Base-by-base conservation (phyloP, 2,888 invertebrate species). In the Cylloceria caligata region DNA sequence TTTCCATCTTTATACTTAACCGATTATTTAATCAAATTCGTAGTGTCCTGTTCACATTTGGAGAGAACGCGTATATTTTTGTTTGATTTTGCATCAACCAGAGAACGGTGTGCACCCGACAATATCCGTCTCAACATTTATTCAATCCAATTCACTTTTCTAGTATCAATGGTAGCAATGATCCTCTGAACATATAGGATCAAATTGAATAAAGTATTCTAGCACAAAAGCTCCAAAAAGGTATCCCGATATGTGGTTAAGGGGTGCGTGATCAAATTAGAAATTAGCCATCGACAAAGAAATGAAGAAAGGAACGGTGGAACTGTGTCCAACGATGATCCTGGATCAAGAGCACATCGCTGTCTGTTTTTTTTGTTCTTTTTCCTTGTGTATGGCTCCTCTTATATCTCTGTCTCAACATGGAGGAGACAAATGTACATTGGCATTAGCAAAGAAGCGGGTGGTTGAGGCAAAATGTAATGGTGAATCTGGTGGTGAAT, bases 351-450 rank as follows among this genome's bases (percentile, higher is more conserved):
- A 62, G 60, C 52, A 11, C 27, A 16, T 16, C 19, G n/a, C 30
- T 24, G 36, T 34, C 30, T 9, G 30, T 45, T n/a, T 21, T 34
- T 39, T 52, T 13, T 11, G 36, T 45, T 30, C 24, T 52, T 42
- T 21, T 55, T 9, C 19, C 27, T 36, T 52, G 27, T 42, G 57
- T 30, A 57, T n/a, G 16, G 27, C 39, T 77, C n/a, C 30, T 45
- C 39, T n/a, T 19, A 19, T 55, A 49, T 42, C 45, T 72, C 36
- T 62, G 11, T 75, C 42, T 45, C 65, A 71, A 69, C 45, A 65
- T 68, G 45, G 42, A 52, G 34, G 74, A 64, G 76, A 81, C 82
- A 81, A 81, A 79, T 84, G 81, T 81, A 76, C 62, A 79, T 69
- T 24, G n/a, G 45, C 75, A 16, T 47, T 42, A 36, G 47, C 34